Conservation (phyloP, 2,797 vertebrate genomes). For the Euphonia xanthogaster region DNA sequence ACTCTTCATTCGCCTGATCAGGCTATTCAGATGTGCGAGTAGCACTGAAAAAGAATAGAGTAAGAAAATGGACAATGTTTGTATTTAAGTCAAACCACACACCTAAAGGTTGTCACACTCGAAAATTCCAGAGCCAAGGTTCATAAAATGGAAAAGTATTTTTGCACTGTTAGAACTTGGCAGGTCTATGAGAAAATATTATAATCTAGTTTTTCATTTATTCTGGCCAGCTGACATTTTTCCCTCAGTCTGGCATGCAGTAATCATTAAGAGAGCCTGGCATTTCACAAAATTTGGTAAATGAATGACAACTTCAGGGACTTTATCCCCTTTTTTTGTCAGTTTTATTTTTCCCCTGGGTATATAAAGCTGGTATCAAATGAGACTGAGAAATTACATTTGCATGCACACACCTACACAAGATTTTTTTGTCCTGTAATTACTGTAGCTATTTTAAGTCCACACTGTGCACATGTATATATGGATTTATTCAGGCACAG, state of each 20-base stretch:
- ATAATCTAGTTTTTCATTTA: slow-evolving; percentile 30
- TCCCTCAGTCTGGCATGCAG: not conserved
- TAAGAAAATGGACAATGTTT: not conserved
- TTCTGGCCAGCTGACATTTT: not conserved
- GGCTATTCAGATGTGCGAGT: not conserved
- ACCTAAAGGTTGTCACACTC: not conserved
- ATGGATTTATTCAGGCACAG: not conserved
- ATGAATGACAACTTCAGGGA: not conserved
- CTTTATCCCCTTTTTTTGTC: not conserved
- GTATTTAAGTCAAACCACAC: not conserved
- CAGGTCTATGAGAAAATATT: not conserved
- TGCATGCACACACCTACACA: not conserved
- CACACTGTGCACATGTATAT: not conserved
- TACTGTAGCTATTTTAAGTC: not conserved
- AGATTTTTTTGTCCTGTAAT: not conserved
- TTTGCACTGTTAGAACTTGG: not conserved
- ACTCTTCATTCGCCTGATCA: not conserved
- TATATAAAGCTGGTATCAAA: not conserved
- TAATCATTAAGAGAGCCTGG: not conserved
- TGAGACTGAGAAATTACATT: not conserved
- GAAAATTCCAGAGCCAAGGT: not conserved
- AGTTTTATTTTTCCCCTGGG: not conserved
- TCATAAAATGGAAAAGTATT: not conserved
- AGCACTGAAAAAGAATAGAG: not conserved
- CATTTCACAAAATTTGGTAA: slow-evolving; percentile 17